phyloP scores from a whole-genome alignment of 2,888 invertebrate species.

The Brachyptera putata region DNA sequence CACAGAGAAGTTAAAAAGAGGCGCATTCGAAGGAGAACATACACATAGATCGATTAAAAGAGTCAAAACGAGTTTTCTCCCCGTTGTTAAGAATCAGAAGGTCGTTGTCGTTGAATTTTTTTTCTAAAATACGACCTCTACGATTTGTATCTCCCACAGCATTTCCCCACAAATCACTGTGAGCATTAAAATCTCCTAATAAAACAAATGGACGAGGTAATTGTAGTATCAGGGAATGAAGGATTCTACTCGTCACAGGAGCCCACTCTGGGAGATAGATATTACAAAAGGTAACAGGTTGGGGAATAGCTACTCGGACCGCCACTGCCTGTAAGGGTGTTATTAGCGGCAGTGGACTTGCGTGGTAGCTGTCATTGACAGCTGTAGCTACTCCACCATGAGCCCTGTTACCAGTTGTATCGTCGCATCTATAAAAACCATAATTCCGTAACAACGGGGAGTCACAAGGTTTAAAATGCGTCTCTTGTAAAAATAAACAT shows the following conservation, averaged over 20 bases:
- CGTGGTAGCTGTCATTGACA: not conserved
- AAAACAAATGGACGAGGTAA: not conserved
- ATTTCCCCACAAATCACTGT: slow-evolving; percentile 7
- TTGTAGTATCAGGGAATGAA: not conserved
- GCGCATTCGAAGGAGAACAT: not conserved
- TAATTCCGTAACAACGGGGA: not conserved
- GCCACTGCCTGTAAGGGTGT: slow-evolving; percentile 2
- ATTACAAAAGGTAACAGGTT: not conserved
- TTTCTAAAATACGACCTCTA: slow-evolving; percentile 13
- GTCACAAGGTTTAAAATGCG: not conserved
- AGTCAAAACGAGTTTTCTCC: not conserved
- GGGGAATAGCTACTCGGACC: not conserved
- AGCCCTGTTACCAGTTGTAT: not conserved
- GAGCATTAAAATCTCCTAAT: slow-evolving; percentile 15
- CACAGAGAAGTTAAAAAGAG: not conserved
- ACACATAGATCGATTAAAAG: not conserved
- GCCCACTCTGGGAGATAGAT: not conserved
- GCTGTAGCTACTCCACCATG: not conserved
- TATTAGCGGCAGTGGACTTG: not conserved
- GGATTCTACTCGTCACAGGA: not conserved
- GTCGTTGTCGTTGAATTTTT: not conserved
- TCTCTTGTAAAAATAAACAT: not conserved
- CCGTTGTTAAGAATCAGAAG: not conserved
- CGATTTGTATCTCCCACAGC: not conserved
- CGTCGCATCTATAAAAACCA: not conserved